Base-by-base conservation (phyloP, 2,113 vertebrate species). In the Willisornis vidua region DNA sequence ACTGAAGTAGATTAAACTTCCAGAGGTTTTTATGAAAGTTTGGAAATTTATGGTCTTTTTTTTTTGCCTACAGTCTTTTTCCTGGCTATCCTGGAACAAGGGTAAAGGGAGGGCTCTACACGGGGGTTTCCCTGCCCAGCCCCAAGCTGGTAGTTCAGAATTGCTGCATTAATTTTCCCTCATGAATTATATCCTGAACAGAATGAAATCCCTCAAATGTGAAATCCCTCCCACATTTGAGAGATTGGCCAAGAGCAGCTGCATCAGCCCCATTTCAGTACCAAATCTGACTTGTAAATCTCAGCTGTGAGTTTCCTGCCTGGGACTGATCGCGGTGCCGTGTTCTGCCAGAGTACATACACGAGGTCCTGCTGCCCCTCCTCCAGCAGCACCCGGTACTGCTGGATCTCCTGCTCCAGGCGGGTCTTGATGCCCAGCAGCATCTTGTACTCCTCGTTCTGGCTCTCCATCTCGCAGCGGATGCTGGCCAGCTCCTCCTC, bases 341-440 rank as follows among this genome's bases (percentile, higher is more conserved):
- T 19, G 62, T 16, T 33, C 54, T 68, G n/a, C 43, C 71, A 20
- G 31, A n/a, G 16, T 92, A 97, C 96, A 0, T 97, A 97, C 96
- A 92, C 84, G 2, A 97, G 52, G 4, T 97, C 94, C 1, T 97
- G 96, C 51, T 93, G 79, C 0, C 96, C 96, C 14, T 96, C 98
- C 72, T 99, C 96, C 87, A 99, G 92, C 95, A 99, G 98, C 3
- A 94, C 95, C 87, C 97, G 97, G 98, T 99, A 99, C 90, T 99
- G 98, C 55, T 98, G 95, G 2, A 99, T 99, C 97, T 99, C 99
- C 98, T 98, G 97, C 63, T 99, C 98, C 97, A 99, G 98, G 3
- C 97, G 90, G 0, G 97, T 98, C 97, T 99, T 99, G 95, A 99
- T 97, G 55, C 99, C 94, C 54, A 99, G 97, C 22, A 99, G 97